These are phyloP conservation scores for Crioceris asparagi DNA, from an alignment of 2,888 invertebrate genomes.

Conservation along the genomic window DNA sequence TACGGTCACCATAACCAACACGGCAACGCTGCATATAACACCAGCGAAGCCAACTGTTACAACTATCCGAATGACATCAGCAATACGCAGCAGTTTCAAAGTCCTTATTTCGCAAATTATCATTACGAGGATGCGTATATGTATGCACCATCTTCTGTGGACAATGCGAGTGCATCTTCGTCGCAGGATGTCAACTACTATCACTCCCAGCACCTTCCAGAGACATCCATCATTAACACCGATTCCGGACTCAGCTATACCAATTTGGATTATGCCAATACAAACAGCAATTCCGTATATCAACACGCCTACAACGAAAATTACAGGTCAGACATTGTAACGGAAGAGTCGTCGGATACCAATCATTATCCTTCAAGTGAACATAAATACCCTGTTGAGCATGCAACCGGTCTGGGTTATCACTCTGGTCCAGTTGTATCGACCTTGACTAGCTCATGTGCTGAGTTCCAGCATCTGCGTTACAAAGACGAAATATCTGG, in stretches of 20 bases:
- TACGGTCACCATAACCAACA: constrained; percentile 45
- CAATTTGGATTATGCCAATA: constrained; percentile 66
- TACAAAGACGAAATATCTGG: constrained; percentile 49
- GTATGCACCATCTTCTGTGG: constrained; percentile 26
- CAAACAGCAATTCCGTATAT: constrained; percentile 33
- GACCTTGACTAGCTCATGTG: constrained; percentile 29
- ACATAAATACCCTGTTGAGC: constrained; percentile 39
- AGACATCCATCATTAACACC: constrained; percentile 61
- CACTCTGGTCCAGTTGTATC: constrained; percentile 35
- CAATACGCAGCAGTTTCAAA: constrained; percentile 34
- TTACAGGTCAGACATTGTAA: constrained; percentile 28
- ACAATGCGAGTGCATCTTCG: constrained; percentile 36
- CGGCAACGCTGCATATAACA: constrained; percentile 30
- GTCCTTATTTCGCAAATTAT: constrained; percentile 35
- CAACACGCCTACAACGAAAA: constrained; percentile 28
- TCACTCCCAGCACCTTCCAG: constrained; percentile 34
- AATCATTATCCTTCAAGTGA: constrained; percentile 41
- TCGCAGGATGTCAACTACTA: constrained; percentile 42
- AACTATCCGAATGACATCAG: constrained; percentile 28
- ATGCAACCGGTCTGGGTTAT: constrained; percentile 27
- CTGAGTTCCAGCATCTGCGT: constrained; percentile 47
- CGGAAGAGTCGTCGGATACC: constrained; percentile 45
- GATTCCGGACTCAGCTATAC: constrained; percentile 84
- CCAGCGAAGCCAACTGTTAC: constrained; percentile 32
- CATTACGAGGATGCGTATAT: constrained; percentile 36